A percentile compares a stretch with the other conserved stretches of the same genome.
These are phyloP conservation scores for Paradoxurus hermaphroditus DNA, from an alignment of 2,113 vertebrate species.

Conservation along the genomic window DNA sequence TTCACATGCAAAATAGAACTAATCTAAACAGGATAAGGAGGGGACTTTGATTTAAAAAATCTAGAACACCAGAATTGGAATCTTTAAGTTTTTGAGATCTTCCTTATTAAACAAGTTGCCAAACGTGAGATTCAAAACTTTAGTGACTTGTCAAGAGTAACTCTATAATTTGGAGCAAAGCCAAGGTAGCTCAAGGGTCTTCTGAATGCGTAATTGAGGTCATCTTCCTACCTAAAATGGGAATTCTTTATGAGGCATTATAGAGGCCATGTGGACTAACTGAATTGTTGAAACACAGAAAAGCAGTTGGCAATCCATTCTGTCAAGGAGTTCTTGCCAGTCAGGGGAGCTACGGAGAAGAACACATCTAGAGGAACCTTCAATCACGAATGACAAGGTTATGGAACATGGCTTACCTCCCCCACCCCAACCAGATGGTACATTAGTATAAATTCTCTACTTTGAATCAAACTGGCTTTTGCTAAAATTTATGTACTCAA, in stretches of 20 bases:
- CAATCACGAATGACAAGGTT: too few relatives aligned
- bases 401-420: background rate
- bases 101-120: background rate
- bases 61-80: background rate
- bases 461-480: background rate
- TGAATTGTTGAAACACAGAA: background rate
- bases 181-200: background rate
- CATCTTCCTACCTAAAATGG: background rate
- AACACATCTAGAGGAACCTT: background rate
- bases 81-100: background rate
- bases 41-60: background rate
- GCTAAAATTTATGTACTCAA: background rate
- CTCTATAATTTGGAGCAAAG: background rate
- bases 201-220: background rate
- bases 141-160: background rate
- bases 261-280: background rate
- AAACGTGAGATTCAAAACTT: background rate
- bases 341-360: background rate
- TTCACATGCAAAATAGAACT: background rate
- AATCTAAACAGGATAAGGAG: background rate
- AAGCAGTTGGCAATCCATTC: background rate
- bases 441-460: background rate
- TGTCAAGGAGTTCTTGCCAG: background rate
- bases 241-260: background rate
- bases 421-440: background rate